These are phyloP conservation scores for Gerris lacustris DNA, from an alignment of 2,888 invertebrate genomes.

Conservation along the genomic window DNA sequence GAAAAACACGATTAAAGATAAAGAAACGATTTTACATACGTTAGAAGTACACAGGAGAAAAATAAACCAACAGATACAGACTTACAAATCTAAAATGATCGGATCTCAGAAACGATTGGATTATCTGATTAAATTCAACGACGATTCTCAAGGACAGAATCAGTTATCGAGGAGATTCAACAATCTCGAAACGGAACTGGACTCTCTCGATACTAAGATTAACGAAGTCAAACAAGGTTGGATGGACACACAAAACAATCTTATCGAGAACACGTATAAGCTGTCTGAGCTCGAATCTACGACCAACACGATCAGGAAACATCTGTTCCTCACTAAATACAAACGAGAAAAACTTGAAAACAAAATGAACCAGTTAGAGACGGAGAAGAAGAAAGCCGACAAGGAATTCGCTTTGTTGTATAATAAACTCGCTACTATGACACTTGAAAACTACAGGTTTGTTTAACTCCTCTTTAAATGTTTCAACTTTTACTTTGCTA, in stretches of 20 bases:
- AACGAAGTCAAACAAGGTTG: background rate
- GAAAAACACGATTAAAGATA: conserved; percentile 10
- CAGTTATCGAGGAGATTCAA: background rate
- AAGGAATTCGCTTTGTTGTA: background rate
- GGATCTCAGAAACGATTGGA: background rate
- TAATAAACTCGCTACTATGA: background rate
- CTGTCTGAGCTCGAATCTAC: background rate
- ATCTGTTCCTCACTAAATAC: conserved; percentile 1
- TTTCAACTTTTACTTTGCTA: too few relatives aligned
- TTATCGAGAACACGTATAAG: background rate
- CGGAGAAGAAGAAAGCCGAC: background rate
- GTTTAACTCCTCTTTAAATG: background rate
- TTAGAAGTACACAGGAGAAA: background rate
- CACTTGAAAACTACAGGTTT: background rate
- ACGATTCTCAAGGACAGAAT: background rate
- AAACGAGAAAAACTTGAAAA: conserved; percentile 1
- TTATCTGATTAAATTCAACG: background rate
- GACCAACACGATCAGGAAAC: background rate
- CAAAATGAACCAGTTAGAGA: background rate
- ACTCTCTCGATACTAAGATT: background rate
- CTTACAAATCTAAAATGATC: background rate
- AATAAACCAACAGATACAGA: background rate
- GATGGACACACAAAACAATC: background rate
- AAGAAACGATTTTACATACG: conserved; percentile 1
- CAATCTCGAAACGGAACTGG: background rate